Evolutionary conservation across 2,888 invertebrate genomes (phyloP).

Genomic region (Nemapogon koenigi): DNA sequence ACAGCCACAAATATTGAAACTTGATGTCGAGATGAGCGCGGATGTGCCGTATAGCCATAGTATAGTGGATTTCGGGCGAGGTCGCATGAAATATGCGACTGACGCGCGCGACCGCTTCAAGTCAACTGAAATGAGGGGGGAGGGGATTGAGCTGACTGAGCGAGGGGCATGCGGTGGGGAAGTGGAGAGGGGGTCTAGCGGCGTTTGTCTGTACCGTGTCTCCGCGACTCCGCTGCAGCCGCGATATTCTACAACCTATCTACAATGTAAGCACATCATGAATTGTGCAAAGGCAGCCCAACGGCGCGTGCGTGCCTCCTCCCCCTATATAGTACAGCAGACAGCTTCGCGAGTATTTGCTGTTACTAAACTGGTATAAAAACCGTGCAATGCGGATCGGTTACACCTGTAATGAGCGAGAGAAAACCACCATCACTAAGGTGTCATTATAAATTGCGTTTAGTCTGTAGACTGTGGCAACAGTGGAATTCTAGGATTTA

Average conservation of each 20-base stretch:
- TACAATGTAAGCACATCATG: slow-evolving; percentile 22
- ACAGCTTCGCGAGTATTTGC: slow-evolving; percentile 3
- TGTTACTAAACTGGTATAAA: background rate
- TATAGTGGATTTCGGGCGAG: slow-evolving; percentile 41
- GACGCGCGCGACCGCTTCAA: slow-evolving; percentile 58
- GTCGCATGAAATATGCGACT: slow-evolving; percentile 58
- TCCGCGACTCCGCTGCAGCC: slow-evolving; percentile 19
- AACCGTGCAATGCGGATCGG: background rate
- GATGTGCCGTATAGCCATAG: slow-evolving; percentile 61
- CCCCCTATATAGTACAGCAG: slow-evolving; percentile 22
- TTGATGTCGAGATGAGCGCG: slow-evolving; percentile 55
- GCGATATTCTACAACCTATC: background rate
- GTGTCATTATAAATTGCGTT: too few species aligned
- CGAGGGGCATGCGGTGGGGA: slow-evolving; percentile 19
- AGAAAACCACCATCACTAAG: too few species aligned
- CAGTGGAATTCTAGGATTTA: too few species aligned
- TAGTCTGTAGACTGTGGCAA: too few species aligned
- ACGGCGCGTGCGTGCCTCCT: slow-evolving; percentile 48
- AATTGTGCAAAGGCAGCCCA: slow-evolving; percentile 50
- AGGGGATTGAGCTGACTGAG: slow-evolving; percentile 18
- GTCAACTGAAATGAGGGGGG: slow-evolving; percentile 40
- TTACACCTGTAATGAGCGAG: background rate
- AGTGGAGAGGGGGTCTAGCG: slow-evolving; percentile 18
- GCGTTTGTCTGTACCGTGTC: slow-evolving; percentile 41
- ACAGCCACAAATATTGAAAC: slow-evolving; percentile 59